phyloP scores from a whole-genome alignment of 2,113 vertebrate genomes.

The Mohoua ochrocephala region DNA sequence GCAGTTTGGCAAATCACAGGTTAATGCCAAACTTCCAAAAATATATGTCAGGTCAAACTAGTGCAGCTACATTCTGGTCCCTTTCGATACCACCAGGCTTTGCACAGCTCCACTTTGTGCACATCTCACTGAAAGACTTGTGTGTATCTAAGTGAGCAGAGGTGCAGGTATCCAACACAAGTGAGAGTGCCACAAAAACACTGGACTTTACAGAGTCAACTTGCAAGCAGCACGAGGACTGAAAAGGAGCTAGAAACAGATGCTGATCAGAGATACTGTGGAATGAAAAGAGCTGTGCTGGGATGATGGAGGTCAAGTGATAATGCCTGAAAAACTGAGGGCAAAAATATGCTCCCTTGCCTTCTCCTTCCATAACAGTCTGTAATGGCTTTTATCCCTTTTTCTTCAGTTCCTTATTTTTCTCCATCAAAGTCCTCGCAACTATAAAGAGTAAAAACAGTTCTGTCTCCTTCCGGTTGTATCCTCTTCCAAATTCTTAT shows the following conservation, averaged over 20 bases:
- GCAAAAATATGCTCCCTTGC: background rate
- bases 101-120: background rate
- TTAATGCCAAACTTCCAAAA: background rate
- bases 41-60: rapidly evolving
- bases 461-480: background rate
- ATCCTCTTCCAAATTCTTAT: background rate
- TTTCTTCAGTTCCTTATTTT: background rate
- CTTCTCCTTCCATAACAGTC: background rate
- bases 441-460: background rate
- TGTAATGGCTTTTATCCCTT: background rate
- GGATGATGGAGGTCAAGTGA: background rate
- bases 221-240: rapidly evolving
- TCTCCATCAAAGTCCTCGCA: background rate
- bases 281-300: background rate
- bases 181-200: background rate
- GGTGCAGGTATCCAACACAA: rapidly evolving
- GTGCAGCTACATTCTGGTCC: background rate
- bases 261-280: background rate
- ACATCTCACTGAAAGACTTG: background rate
- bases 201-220: background rate
- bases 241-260: background rate
- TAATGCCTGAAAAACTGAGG: background rate
- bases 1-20: background rate
- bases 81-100: rapidly evolving
- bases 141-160: rapidly evolving